phyloP scores from a whole-genome alignment of 2,888 invertebrate species.

The Drosophila kambysellisi region DNA sequence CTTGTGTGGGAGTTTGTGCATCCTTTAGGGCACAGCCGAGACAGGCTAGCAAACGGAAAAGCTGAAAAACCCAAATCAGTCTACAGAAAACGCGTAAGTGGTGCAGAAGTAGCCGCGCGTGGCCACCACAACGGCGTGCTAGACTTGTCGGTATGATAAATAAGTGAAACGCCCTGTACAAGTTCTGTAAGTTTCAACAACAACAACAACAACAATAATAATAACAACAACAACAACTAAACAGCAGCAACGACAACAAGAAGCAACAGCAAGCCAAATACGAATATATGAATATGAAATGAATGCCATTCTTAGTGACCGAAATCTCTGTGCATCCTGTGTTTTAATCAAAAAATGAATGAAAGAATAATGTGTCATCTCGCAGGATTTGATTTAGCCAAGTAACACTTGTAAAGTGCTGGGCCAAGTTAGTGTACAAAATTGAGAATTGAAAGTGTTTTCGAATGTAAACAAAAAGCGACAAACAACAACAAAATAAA shows the following conservation, averaged over 20 bases:
- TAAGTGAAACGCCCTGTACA: conserved; percentile 86
- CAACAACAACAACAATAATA: conserved; percentile 41
- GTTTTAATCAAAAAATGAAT: conserved; percentile 18
- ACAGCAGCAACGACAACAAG: conserved; percentile 28
- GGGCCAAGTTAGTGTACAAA: conserved; percentile 45
- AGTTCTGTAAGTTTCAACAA: conserved; percentile 85
- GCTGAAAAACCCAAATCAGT: conserved; percentile 83
- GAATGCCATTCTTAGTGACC: conserved; percentile 61
- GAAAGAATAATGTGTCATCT: conserved; percentile 24
- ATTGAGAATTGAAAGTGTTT: conserved; percentile 22
- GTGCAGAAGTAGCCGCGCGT: conserved; percentile 85
- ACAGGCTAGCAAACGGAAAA: conserved; percentile 74
- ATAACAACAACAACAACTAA: conserved; percentile 33
- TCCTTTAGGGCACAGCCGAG: conserved; percentile 61
- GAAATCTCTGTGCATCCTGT: conserved; percentile 48
- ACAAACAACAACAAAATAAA: conserved; percentile 11
- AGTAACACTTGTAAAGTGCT: conserved; percentile 55
- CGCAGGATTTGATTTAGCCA: conserved; percentile 65
- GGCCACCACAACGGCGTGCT: conserved; percentile 86
- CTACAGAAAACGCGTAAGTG: conserved; percentile 86
- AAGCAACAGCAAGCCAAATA: conserved; percentile 52
- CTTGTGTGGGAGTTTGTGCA: conserved; percentile 59
- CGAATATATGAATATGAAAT: conserved; percentile 45
- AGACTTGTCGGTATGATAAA: conserved; percentile 86
- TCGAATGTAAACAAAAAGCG: conserved; percentile 45